Base-by-base conservation (phyloP, 2,113 vertebrate genomes). In the Entelurus aequoreus region DNA sequence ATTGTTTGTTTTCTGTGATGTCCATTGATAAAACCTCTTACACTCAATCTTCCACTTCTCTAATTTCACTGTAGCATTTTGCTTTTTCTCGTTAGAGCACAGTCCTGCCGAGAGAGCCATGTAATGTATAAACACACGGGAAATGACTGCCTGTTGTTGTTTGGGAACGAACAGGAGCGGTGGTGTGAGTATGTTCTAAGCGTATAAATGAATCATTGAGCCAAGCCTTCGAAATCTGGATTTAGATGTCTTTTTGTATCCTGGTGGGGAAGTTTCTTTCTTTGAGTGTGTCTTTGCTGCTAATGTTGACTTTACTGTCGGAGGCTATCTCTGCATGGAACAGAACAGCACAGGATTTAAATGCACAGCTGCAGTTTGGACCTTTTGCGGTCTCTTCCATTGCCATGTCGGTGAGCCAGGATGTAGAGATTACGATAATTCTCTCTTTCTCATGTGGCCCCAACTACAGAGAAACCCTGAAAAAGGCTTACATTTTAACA, bases 111-210 rank as follows among this genome's bases (percentile, higher is more conserved):
- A 65, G 55, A 71, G 75, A 77, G 63, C 63, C 59, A 56, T 84
- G 70, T 80, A 71, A 87, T 87, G 80, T 76, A 84, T 79, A 74
- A 80, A 71, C 82, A 69, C 78, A 60, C 47, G 62, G 76, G 64
- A 81, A 86, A 85, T 86, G 65, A 88, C 54, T 13, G 28, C 47
- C 81, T 73, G 79, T 86, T 81, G 83, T 84, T 80, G 72, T 68
- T 68, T 53, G 46, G 60, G 61, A 75, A 78, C 53, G 76, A 82
- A 71, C 54, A 78, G 65, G 71, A 74, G 69, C 21, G 55, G 48
- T 0, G 16, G 74, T 77, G 78, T 75, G 76, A 79, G 84, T 86
- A 74, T 74, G 74, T 72, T 77, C 84, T 82, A 79, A 81, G 65
- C 72, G 73, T 40, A 8, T 77, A 75, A 88, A 81, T 75, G 79